Evolutionary conservation across 2,888 invertebrate genomes (phyloP).

Genomic region (Agrochola lota): DNA sequence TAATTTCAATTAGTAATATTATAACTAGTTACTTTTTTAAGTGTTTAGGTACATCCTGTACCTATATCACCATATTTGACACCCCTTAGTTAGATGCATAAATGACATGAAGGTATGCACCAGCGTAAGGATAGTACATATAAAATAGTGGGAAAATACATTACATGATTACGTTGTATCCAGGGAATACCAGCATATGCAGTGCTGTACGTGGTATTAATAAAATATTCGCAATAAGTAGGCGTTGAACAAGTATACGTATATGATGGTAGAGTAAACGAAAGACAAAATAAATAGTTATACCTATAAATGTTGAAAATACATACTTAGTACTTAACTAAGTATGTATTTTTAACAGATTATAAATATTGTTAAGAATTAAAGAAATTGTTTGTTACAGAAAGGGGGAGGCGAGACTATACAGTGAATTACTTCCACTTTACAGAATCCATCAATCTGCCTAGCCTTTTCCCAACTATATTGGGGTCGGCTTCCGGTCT

Average conservation of each 20-base stretch:
- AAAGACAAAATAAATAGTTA: background rate
- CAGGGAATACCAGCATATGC: slow-evolving; percentile 13
- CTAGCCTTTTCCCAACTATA: too few relatives aligned
- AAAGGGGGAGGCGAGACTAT: background rate
- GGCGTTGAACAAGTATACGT: slow-evolving; percentile 3
- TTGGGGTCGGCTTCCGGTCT: too few relatives aligned
- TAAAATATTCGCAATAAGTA: slow-evolving; percentile 15
- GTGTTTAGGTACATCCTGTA: background rate
- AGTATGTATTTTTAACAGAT: background rate
- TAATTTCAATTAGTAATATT: background rate
- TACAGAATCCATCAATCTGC: too few relatives aligned
- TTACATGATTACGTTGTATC: slow-evolving; percentile 1
- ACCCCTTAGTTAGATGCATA: background rate
- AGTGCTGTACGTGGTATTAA: background rate
- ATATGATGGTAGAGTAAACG: background rate
- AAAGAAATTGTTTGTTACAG: background rate
- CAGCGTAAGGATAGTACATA: background rate
- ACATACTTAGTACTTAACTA: too few relatives aligned
- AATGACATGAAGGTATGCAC: background rate
- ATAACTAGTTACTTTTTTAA: background rate
- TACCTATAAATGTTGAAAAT: background rate
- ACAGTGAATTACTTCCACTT: background rate
- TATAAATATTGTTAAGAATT: background rate
- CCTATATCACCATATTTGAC: background rate
- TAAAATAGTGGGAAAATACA: background rate